Evolutionary conservation across 1,140 invertebrate species (phyloP).

Genomic region (Drosophila ananassae): DNA sequence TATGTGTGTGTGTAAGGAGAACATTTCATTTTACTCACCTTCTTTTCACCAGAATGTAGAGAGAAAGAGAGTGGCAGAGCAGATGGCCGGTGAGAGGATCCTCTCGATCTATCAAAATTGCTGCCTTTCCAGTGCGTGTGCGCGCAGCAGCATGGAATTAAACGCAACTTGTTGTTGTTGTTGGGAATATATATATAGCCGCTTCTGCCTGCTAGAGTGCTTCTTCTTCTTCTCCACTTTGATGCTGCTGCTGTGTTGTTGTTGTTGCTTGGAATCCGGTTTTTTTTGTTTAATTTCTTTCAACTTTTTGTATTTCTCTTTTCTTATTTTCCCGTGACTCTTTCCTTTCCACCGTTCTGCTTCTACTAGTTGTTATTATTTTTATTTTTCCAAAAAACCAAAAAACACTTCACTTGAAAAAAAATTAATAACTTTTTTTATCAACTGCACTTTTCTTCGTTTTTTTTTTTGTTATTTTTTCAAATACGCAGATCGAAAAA

Average conservation of each 20-base stretch:
- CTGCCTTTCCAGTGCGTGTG: conserved; percentile 39
- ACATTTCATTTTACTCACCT: conserved; percentile 15
- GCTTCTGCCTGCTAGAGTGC: neutral
- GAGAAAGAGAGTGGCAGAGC: conserved; percentile 8
- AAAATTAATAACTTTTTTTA: conserved; percentile 5
- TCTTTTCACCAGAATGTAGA: conserved; percentile 3
- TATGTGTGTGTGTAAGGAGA: conserved; percentile 1
- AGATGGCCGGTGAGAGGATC: conserved; percentile 47
- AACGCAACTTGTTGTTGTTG: conserved; percentile 22
- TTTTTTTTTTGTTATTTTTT: conserved; percentile 1
- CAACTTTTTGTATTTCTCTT: conserved; percentile 61
- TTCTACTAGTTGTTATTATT: conserved; percentile 21
- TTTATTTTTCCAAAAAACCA: conserved; percentile 14
- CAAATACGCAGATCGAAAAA: conserved; percentile 14
- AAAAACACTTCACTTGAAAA: conserved; percentile 39
- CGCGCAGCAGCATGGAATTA: conserved; percentile 34
- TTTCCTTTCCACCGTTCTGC: conserved; percentile 5
- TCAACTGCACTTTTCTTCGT: conserved; percentile 2
- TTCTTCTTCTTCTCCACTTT: conserved; percentile 20
- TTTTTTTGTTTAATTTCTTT: conserved; percentile 76
- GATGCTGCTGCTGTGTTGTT: conserved; percentile 30
- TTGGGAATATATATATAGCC: conserved; percentile 1
- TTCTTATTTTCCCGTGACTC: conserved; percentile 22
- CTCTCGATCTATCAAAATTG: conserved; percentile 16
- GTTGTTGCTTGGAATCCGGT: conserved; percentile 69